Evolutionary conservation across 2,113 vertebrate species (phyloP), one percentile per base, ranked within the genome.

Genomic region (Promerops cafer): DNA sequence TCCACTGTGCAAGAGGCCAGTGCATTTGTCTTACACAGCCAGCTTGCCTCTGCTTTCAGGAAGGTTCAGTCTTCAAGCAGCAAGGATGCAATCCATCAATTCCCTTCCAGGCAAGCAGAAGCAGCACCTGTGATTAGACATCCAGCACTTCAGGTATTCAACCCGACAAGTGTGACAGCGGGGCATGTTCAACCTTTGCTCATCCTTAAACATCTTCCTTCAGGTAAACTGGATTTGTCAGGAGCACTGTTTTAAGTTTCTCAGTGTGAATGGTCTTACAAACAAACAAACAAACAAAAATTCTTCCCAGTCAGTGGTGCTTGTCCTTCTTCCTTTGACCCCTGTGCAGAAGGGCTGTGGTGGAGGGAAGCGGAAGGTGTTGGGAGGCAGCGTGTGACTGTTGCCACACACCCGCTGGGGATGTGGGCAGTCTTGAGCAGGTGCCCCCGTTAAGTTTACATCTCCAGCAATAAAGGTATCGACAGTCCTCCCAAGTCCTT

Each of bases 381-480:
- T 35, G 68, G 40, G 27, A 23, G 66, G 63, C 45, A 60, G 54
- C 0, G 0, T 2, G 19, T 3, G 15, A 21, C 27, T 33, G 1
- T 0, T 71, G 71, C 39, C 72, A 21, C 26, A 6, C 8, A 13
- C n/a, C 6, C 3, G 1, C 16, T 1, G 27, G 63, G 20, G n/a
- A 30, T 3, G 10, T 0, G 8, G 26, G 39, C 44, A 42, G 3
- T 2, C 69, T 11, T 20, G 28, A 27, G 39, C 35, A 64, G 33
- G 20, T 33, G 16, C 26, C 59, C 31, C 6, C 0, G 0, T 4
- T 4, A 49, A 22, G 10, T 10, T 76, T 31, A 24, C 23, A 27
- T 22, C 45, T 49, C 56, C 39, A 75, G 2, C 53, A 21, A 12
- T 17, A 54, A 35, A 68, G 11, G 33, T 33, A 9, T 23, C 47